Evolutionary conservation across 2,888 invertebrate genomes (phyloP).

Genomic region (Eucriotettix oculatus): DNA sequence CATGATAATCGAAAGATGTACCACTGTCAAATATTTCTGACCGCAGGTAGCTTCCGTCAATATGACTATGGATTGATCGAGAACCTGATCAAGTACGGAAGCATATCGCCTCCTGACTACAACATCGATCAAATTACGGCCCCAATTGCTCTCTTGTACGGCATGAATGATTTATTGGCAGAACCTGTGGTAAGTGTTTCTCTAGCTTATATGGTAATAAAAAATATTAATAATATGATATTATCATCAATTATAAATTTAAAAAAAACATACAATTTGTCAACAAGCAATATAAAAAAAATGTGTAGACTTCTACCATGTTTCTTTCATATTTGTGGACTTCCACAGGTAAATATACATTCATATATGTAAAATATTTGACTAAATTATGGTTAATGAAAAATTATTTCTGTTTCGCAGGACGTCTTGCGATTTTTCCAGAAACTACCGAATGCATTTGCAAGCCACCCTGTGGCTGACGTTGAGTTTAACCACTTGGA

Average conservation of each 20-base stretch:
- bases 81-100: neutral
- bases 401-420: neutral
- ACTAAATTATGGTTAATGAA: neutral
- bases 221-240: too few species aligned
- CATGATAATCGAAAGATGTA: too few species aligned
- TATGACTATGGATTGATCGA: neutral
- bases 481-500: conserved; percentile 2
- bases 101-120: neutral
- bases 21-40: too few species aligned
- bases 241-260: too few species aligned
- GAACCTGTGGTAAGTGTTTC: neutral
- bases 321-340: too few species aligned
- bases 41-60: neutral
- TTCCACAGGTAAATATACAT: too few species aligned
- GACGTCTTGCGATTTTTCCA: neutral
- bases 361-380: too few species aligned
- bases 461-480: neutral
- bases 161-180: neutral
- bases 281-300: too few species aligned
- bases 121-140: neutral
- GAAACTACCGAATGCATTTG: neutral
- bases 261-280: too few species aligned
- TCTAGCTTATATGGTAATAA: neutral
- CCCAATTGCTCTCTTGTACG: neutral
- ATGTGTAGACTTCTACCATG: too few species aligned